A percentile compares a stretch with the other conserved stretches of the same genome.
Conservation (phyloP, 2,113 vertebrate species). For the Calonectris borealis region DNA sequence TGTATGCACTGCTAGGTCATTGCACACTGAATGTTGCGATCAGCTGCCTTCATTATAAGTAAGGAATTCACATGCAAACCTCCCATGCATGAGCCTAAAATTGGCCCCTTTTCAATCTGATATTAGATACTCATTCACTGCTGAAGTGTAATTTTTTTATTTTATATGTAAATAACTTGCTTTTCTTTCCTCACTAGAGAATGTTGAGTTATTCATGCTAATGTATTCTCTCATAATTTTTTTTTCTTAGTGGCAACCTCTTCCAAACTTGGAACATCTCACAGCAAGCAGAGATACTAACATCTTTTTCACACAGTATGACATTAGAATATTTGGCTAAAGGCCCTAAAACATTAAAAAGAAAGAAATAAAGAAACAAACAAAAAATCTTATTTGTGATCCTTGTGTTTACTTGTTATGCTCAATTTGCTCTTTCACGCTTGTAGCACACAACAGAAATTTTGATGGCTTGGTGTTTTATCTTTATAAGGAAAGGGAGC, state of each 20-base stretch:
- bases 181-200: slow-evolving; percentile 10
- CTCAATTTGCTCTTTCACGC: slow-evolving; percentile 22
- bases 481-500: background rate
- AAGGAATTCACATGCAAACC: background rate
- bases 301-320: slow-evolving; percentile 54
- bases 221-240: background rate
- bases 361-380: background rate
- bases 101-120: background rate
- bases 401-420: slow-evolving; percentile 11
- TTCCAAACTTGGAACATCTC: slow-evolving; percentile 49
- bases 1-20: background rate
- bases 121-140: background rate
- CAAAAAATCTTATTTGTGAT: background rate
- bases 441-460: background rate
- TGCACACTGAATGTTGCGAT: background rate
- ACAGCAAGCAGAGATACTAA: slow-evolving; percentile 46
- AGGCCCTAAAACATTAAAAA: slow-evolving; percentile 23
- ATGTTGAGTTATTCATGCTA: background rate
- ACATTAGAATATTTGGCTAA: slow-evolving; percentile 49
- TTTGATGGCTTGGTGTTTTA: background rate
- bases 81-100: background rate
- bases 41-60: background rate
- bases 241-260: background rate
- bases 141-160: slow-evolving; percentile 6
- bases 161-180: slow-evolving; percentile 37